Conservation (phyloP, 2,797 vertebrate species). For the Falco peregrinus region DNA sequence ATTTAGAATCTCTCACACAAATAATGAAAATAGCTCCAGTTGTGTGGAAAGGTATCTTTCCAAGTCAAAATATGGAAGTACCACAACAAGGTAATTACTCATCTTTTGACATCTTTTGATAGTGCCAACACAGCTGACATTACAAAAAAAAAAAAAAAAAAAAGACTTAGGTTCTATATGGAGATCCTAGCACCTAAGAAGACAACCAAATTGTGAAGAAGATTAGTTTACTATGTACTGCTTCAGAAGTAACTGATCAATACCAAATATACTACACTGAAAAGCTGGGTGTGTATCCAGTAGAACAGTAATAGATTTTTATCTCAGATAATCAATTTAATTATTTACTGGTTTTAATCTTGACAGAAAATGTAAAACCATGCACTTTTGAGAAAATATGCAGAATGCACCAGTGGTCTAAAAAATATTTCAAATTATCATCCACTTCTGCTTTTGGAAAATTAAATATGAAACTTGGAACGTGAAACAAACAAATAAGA, state of each 20-base stretch:
- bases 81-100: neutral
- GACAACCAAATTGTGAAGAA: neutral
- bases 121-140: neutral
- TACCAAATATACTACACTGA: neutral
- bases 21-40: neutral
- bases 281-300: neutral
- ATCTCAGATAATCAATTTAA: neutral
- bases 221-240: neutral
- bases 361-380: neutral
- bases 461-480: slow-evolving; percentile 58
- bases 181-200: neutral
- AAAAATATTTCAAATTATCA: neutral
- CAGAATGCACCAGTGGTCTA: neutral
- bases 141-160: neutral
- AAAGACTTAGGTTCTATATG: neutral
- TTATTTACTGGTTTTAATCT: neutral
- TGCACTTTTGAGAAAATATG: neutral
- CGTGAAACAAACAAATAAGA: slow-evolving; percentile 63
- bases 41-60: neutral
- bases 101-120: neutral
- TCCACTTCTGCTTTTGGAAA: slow-evolving; percentile 48
- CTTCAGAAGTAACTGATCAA: neutral
- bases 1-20: neutral
- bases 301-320: neutral
- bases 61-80: neutral